phyloP scores from a whole-genome alignment of 2,113 vertebrate genomes.

The Erpornis zantholeuca region DNA sequence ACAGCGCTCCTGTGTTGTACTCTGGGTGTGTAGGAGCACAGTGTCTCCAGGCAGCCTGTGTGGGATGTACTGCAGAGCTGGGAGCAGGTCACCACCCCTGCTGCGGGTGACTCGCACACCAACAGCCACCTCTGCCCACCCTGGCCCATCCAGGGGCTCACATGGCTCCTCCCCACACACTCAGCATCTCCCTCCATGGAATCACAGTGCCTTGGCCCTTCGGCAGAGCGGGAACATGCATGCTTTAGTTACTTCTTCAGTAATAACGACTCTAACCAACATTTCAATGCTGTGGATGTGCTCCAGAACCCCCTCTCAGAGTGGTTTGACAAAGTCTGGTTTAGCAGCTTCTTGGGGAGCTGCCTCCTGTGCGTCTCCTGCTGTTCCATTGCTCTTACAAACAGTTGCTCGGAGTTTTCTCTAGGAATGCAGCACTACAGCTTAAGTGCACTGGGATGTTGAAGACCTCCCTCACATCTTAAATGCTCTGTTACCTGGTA shows the following conservation, averaged over 20 bases:
- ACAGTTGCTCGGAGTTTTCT: neutral
- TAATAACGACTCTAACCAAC: too few relatives aligned
- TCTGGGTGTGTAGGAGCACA: neutral
- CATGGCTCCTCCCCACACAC: neutral
- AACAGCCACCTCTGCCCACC: fast-evolving
- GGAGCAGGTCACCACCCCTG: neutral
- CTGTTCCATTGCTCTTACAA: neutral
- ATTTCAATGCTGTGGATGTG: fast-evolving
- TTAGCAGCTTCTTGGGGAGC: neutral
- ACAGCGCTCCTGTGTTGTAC: fast-evolving
- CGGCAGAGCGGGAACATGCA: neutral
- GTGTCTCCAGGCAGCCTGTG: neutral
- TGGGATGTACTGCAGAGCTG: neutral
- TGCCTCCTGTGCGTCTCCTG: neutral
- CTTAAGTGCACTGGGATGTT: neutral
- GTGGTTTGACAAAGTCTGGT: neutral
- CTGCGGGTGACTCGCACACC: neutral
- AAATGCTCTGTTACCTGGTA: neutral
- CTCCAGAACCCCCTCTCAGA: neutral
- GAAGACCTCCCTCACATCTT: neutral
- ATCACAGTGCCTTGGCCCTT: neutral
- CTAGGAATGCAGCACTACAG: neutral
- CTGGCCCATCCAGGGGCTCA: neutral
- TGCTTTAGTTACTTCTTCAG: neutral
- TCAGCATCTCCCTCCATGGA: neutral